phyloP scores from a whole-genome alignment of 2,888 invertebrate species.

The Andrena haemorrhoa region DNA sequence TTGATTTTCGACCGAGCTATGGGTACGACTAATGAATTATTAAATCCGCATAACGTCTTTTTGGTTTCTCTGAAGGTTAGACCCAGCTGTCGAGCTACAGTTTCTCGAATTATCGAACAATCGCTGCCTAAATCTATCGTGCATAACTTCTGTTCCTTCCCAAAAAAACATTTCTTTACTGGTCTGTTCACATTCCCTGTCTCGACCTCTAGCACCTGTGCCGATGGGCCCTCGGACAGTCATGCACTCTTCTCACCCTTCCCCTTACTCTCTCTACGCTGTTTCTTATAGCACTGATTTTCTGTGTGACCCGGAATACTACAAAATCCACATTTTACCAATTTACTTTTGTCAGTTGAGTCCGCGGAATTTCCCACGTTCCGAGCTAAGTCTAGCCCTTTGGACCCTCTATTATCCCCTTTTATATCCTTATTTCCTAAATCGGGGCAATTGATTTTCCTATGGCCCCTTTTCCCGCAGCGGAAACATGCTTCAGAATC shows the following conservation, averaged over 20 bases:
- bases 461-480: conserved; percentile 1
- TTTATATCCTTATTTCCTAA: background rate
- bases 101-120: conserved; percentile 63
- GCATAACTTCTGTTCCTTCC: conserved; percentile 40
- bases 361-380: background rate
- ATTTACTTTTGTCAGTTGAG: background rate
- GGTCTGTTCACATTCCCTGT: conserved; percentile 41
- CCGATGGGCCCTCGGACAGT: background rate
- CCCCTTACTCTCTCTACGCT: background rate
- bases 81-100: conserved; percentile 43
- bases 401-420: background rate
- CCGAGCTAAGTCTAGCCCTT: background rate
- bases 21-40: conserved; percentile 52
- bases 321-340: background rate
- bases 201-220: conserved; percentile 22
- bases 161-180: conserved; percentile 44
- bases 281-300: background rate
- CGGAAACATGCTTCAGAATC: background rate
- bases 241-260: no score
- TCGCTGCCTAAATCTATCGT: conserved; percentile 63
- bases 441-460: background rate
- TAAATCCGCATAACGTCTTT: conserved; percentile 52
- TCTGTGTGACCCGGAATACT: background rate
- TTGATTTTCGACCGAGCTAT: conserved; percentile 43
- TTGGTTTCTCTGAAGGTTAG: conserved; percentile 39